Percentiles rank a stretch among this genome's conserved stretches.
Conservation (phyloP, 2,113 vertebrate genomes). For the Melanotaenia duboulayi region DNA sequence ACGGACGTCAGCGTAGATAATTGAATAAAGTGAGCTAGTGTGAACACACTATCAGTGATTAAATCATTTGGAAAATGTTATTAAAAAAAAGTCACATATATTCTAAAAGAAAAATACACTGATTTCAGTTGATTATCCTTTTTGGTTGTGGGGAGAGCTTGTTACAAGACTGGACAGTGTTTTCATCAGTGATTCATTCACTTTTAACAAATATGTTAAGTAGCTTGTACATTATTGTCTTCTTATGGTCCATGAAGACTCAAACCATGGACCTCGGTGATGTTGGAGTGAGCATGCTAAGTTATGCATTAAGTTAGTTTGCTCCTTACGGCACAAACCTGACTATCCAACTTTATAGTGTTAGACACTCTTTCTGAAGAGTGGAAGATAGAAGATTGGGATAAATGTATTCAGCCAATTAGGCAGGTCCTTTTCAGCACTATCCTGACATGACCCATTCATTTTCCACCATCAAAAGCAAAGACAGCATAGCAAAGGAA, state of each 20-base stretch:
- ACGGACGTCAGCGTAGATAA: conserved; percentile 61
- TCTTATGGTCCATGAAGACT: background rate
- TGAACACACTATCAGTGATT: conserved; percentile 63
- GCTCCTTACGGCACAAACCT: background rate
- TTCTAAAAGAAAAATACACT: conserved; percentile 10
- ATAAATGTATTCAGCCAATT: conserved; percentile 4
- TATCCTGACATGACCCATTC: background rate
- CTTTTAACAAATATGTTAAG: background rate
- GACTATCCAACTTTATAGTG: background rate
- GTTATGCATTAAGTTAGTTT: background rate
- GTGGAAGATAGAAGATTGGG: background rate
- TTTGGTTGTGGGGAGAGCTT: background rate
- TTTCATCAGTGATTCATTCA: background rate
- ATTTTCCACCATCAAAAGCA: background rate
- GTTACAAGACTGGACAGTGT: background rate
- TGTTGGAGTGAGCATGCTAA: rapidly evolving
- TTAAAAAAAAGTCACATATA: conserved; percentile 6
- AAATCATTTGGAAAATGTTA: conserved; percentile 38
- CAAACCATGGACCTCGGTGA: background rate
- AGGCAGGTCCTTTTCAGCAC: background rate
- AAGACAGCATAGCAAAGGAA: background rate
- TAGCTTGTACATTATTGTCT: background rate
- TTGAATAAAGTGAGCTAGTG: conserved; percentile 57
- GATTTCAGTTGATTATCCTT: background rate
- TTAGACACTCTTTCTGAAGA: background rate